Percentiles rank a stretch among this genome's conserved stretches.
Evolutionary conservation across 2,888 invertebrate species (phyloP).

Genomic region (Melanophora roralis): DNA sequence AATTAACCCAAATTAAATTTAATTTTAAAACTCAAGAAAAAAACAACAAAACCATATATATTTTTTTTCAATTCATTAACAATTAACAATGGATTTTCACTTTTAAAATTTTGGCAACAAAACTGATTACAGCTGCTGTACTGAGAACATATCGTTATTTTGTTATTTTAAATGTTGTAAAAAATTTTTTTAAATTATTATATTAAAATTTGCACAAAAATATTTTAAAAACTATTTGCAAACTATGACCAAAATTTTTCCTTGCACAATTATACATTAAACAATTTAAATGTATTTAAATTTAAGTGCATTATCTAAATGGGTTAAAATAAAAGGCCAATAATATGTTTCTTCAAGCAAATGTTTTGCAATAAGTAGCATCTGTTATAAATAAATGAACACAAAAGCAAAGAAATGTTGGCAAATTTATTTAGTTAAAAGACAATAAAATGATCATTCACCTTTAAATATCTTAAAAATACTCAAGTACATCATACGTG

Average conservation of each 20-base stretch:
- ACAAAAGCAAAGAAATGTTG: constrained; percentile 10
- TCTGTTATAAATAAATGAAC: constrained; percentile 34
- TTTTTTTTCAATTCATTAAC: too few species aligned
- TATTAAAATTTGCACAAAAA: too few species aligned
- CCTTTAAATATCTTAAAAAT: constrained; percentile 42
- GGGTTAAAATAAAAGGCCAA: constrained; percentile 24
- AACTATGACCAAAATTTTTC: constrained; percentile 14
- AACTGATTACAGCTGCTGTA: constrained; percentile 8
- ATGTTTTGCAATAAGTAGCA: constrained; percentile 12
- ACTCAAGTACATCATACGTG: not conserved
- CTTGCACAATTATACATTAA: constrained; percentile 13
- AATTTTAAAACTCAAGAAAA: too few species aligned
- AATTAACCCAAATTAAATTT: too few species aligned
- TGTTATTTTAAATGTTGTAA: too few species aligned
- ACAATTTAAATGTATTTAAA: not conserved
- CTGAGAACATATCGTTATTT: too few species aligned
- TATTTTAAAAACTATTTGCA: too few species aligned
- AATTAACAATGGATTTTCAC: too few species aligned
- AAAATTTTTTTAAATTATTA: too few species aligned
- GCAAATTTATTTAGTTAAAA: constrained; percentile 16
- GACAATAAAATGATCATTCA: constrained; percentile 58
- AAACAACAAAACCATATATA: too few species aligned
- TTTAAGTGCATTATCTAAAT: not conserved
- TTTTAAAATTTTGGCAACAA: constrained; percentile 38
- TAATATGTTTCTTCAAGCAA: not conserved